Conservation (phyloP, 1,140 invertebrate species). For the Cydia amplana region DNA sequence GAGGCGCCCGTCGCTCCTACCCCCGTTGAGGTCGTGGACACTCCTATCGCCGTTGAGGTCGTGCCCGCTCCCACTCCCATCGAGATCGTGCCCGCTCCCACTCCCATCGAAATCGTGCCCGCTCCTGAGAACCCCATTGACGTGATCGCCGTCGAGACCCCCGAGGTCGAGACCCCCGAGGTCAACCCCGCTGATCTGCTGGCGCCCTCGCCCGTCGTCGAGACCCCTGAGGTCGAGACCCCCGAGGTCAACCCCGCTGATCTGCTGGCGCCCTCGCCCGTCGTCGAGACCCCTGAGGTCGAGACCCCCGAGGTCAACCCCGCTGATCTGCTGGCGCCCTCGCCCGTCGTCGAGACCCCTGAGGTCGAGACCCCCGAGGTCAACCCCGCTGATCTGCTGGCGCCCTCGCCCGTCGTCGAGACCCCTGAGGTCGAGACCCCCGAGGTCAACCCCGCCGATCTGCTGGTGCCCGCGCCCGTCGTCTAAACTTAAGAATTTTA, state of each 20-base stretch:
- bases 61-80: conserved; percentile 35
- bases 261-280: conserved; percentile 37
- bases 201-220: conserved; percentile 30
- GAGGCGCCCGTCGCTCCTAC: conserved; percentile 32
- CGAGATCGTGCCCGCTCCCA: conserved; percentile 34
- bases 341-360: conserved; percentile 34
- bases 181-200: conserved; percentile 18
- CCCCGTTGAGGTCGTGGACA: conserved; percentile 31
- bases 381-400: conserved; percentile 49
- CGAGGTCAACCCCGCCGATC: conserved; percentile 47
- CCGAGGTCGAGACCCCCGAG: conserved; percentile 11
- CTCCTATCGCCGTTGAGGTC: conserved; percentile 32
- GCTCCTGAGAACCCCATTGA: conserved; percentile 31
- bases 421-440: conserved; percentile 36
- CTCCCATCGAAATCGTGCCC: conserved; percentile 31
- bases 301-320: conserved; percentile 45
- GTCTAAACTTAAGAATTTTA: conserved; percentile 37
- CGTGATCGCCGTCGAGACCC: conserved; percentile 32
- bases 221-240: conserved; percentile 35
- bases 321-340: conserved; percentile 40
- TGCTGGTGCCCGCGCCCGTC: conserved; percentile 39
- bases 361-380: conserved; percentile 34
- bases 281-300: conserved; percentile 39
- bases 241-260: conserved; percentile 45
- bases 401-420: conserved; percentile 36